Percentiles rank a stretch among this genome's conserved stretches.
Conservation (phyloP, 2,113 vertebrate genomes). For the Echinops telfairi region DNA sequence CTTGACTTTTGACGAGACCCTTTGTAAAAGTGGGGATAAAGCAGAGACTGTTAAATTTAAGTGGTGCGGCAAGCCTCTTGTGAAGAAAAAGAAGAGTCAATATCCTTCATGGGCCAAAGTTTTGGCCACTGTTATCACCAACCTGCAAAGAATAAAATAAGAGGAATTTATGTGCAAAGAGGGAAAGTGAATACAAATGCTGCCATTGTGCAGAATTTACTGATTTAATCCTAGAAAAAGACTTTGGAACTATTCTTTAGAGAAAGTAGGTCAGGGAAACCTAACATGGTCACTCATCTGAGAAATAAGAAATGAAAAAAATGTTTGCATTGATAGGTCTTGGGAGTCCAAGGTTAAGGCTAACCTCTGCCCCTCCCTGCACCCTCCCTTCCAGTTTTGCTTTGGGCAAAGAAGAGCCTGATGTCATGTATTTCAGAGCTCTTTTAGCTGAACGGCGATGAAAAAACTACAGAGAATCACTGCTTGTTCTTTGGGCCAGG, state of each 20-base stretch:
- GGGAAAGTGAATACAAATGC: neutral
- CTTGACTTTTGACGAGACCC: neutral
- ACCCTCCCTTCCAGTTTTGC: neutral
- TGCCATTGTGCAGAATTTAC: no score
- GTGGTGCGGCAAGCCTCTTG: neutral
- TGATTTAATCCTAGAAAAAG: neutral
- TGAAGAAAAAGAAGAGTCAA: neutral
- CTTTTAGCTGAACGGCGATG: conserved; percentile 54
- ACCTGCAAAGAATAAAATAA: neutral
- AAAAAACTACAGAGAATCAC: conserved; percentile 63
- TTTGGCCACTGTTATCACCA: neutral
- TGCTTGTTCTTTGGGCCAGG: conserved; percentile 70
- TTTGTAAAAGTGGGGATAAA: neutral
- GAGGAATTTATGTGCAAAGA: neutral
- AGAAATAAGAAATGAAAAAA: neutral
- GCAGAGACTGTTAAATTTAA: neutral
- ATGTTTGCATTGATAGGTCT: conserved; percentile 11
- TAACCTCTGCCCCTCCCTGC: neutral
- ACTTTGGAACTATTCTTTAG: neutral
- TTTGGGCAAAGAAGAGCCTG: conserved; percentile 47
- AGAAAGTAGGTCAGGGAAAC: neutral
- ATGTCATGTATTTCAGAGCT: conserved; percentile 47
- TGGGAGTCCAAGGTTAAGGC: conserved; percentile 53
- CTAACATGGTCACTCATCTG: neutral
- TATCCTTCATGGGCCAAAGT: neutral